Conservation (phyloP, 2,113 vertebrate genomes). For the Trichomycterus rosablanca region DNA sequence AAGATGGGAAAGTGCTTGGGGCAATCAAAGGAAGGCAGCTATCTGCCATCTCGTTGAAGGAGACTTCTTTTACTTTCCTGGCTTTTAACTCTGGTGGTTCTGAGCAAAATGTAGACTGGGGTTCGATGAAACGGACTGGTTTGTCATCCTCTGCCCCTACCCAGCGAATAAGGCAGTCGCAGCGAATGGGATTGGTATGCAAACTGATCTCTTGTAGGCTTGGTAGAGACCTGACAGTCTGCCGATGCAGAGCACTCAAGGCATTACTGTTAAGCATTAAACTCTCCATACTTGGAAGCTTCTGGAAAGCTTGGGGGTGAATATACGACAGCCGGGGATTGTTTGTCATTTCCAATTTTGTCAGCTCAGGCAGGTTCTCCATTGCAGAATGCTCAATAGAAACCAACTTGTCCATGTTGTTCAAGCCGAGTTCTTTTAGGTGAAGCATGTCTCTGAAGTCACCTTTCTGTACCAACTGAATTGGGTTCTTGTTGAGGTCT, state of each 20-base stretch:
- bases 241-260: constrained; percentile 86
- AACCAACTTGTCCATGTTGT: constrained; percentile 93
- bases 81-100: constrained; percentile 87
- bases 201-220: constrained; percentile 91
- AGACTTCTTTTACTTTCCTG: constrained; percentile 79
- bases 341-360: constrained; percentile 93
- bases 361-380: constrained; percentile 92
- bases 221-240: constrained; percentile 82
- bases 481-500: constrained; percentile 96
- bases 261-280: constrained; percentile 97
- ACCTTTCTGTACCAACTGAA: constrained; percentile 89
- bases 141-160: constrained; percentile 69
- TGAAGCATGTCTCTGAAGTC: constrained; percentile 93
- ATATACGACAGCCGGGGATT: constrained; percentile 92
- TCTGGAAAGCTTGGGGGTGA: constrained; percentile 86
- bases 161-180: constrained; percentile 95
- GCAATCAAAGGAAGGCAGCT: constrained; percentile 88
- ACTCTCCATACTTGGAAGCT: constrained; percentile 84
- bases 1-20: constrained; percentile 71
- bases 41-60: constrained; percentile 85
- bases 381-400: constrained; percentile 87
- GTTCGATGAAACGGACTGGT: constrained; percentile 89
- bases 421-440: constrained; percentile 92
- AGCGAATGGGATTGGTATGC: constrained; percentile 92
- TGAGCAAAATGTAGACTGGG: constrained; percentile 86